phyloP scores from a whole-genome alignment of 2,888 invertebrate genomes.

The Tinea semifulvella region DNA sequence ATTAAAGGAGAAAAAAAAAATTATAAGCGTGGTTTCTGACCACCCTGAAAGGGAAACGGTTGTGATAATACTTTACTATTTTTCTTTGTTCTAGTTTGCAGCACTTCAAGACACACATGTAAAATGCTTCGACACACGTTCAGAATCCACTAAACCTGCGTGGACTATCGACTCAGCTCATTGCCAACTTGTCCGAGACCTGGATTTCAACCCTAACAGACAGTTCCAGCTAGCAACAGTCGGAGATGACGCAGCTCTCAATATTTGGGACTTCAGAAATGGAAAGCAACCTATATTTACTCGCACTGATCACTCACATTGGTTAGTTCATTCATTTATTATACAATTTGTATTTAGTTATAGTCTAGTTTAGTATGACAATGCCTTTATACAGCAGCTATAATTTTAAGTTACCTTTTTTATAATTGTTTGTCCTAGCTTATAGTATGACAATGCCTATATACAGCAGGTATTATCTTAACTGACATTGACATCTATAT shows the following conservation, averaged over 20 bases:
- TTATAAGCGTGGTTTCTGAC: too few species aligned
- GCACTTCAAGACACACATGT: constrained; percentile 87
- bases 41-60: too few species aligned
- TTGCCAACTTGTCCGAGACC: constrained; percentile 85
- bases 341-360: too few species aligned
- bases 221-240: constrained; percentile 93
- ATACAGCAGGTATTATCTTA: too few species aligned
- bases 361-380: too few species aligned
- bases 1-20: too few species aligned
- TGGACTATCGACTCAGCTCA: constrained; percentile 91
- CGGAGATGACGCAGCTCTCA: constrained; percentile 94
- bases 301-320: constrained; percentile 87
- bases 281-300: constrained; percentile 80
- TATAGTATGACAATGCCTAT: too few species aligned
- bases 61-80: too few species aligned
- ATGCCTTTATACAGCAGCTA: too few species aligned
- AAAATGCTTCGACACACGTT: constrained; percentile 87
- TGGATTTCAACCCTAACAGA: constrained; percentile 97
- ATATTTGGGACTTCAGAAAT: constrained; percentile 96
- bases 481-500: too few species aligned
- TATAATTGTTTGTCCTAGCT: too few species aligned
- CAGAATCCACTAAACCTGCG: constrained; percentile 74
- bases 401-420: too few species aligned
- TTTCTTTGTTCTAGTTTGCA: constrained; percentile 76
- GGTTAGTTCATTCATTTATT: constrained; percentile 58